A percentile compares a stretch with the other conserved stretches of the same genome.
Evolutionary conservation across 2,888 invertebrate genomes (phyloP).

Genomic region (Merodon equestris): DNA sequence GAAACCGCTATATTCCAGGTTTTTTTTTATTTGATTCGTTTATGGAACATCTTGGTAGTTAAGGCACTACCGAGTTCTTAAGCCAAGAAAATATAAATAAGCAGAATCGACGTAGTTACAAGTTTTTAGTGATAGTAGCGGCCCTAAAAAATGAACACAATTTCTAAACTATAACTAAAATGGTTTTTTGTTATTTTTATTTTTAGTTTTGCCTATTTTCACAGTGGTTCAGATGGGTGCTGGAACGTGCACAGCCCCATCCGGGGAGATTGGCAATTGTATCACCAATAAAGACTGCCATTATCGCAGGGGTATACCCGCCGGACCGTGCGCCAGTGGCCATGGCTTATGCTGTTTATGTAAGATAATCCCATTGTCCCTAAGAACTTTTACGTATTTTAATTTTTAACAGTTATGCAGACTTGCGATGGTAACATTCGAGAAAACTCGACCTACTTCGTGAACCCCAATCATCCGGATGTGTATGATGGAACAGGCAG

Average conservation of each 20-base stretch:
- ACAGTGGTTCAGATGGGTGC: slow-evolving; percentile 89
- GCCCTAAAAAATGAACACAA: no score
- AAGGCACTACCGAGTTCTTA: no score
- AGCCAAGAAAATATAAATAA: no score
- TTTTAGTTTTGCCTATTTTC: slow-evolving; percentile 88
- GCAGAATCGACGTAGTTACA: no score
- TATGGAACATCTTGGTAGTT: no score
- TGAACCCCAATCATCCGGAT: slow-evolving; percentile 89
- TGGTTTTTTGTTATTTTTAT: background rate
- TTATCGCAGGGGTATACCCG: slow-evolving; percentile 85
- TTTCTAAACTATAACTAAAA: no score
- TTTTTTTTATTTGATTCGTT: no score
- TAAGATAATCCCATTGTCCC: slow-evolving; percentile 57
- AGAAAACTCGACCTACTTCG: slow-evolving; percentile 92
- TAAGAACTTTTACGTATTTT: background rate
- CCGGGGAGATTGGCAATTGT: slow-evolving; percentile 91
- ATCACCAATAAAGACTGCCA: slow-evolving; percentile 86
- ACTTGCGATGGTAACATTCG: slow-evolving; percentile 88
- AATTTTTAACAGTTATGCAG: slow-evolving; percentile 82
- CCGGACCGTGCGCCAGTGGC: slow-evolving; percentile 87
- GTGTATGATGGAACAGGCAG: slow-evolving; percentile 88
- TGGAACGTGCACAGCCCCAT: slow-evolving; percentile 86
- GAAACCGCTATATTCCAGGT: no score
- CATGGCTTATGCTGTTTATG: slow-evolving; percentile 78
- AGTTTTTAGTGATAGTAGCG: no score